Evolutionary conservation across 2,888 invertebrate species (phyloP).

Genomic region (Taenaris catops): DNA sequence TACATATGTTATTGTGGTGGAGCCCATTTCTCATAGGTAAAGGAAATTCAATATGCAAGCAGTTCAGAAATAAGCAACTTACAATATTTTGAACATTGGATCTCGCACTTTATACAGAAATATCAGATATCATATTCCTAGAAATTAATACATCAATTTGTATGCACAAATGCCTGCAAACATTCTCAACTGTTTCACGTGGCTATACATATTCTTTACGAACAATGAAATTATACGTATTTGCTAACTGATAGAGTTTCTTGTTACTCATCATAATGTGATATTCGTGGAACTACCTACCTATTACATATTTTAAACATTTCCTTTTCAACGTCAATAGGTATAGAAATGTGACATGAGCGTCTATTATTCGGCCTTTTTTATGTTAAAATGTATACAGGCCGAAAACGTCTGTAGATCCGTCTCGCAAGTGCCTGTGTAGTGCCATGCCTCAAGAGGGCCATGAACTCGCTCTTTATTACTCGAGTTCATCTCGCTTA

Average conservation of each 20-base stretch:
- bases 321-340: constrained; percentile 12
- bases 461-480: constrained; percentile 67
- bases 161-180: no score
- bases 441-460: constrained; percentile 45
- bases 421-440: constrained; percentile 33
- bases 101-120: no score
- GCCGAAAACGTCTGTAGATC: constrained; percentile 36
- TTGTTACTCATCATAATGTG: not conserved
- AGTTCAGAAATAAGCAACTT: no score
- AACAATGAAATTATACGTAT: not conserved
- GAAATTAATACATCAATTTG: no score
- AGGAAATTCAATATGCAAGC: no score
- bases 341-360: constrained; percentile 18
- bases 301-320: constrained; percentile 7
- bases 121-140: no score
- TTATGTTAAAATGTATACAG: constrained; percentile 28
- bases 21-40: no score
- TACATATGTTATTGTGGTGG: no score
- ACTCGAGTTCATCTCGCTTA: constrained; percentile 61
- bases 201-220: no score
- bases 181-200: no score
- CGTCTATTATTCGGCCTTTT: constrained; percentile 22
- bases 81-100: no score
- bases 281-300: constrained; percentile 5
- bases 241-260: constrained; percentile 5